A percentile compares a stretch with the other conserved stretches of the same genome.
Conservation (phyloP, 1,140 invertebrate species). For the Drosophila prosaltans region DNA sequence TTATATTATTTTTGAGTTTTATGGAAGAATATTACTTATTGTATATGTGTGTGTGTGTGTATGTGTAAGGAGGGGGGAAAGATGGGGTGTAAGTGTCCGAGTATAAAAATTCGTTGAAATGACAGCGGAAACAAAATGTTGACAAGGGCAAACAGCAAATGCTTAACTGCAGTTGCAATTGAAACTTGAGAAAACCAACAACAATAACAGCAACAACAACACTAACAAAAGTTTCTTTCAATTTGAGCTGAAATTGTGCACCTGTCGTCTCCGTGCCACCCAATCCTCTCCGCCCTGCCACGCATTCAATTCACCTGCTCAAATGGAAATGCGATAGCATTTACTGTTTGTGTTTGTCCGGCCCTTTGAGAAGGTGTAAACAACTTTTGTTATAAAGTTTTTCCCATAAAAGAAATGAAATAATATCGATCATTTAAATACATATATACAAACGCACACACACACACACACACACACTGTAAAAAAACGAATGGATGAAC, state of each 20-base stretch:
- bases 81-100: neutral
- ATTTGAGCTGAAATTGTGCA: constrained; percentile 50
- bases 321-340: constrained; percentile 44
- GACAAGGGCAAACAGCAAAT: constrained; percentile 30
- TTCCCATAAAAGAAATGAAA: constrained; percentile 4
- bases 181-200: constrained; percentile 35
- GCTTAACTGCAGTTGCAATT: constrained; percentile 40
- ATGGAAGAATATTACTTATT: too few relatives aligned
- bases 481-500: too few relatives aligned
- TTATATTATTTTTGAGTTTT: too few relatives aligned
- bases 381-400: constrained; percentile 18
- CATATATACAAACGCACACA: neutral
- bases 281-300: neutral
- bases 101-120: constrained; percentile 8
- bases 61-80: too few relatives aligned
- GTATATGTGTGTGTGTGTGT: too few relatives aligned
- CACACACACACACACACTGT: too few relatives aligned
- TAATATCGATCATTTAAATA: constrained; percentile 10
- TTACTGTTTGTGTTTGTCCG: constrained; percentile 5
- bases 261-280: constrained; percentile 27
- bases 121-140: constrained; percentile 12
- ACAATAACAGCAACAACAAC: neutral
- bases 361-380: constrained; percentile 43
- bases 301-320: neutral
- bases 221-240: constrained; percentile 35